A percentile compares a stretch with the other conserved stretches of the same genome.
Evolutionary conservation across 2,797 vertebrate genomes (phyloP).

Genomic region (Labroides dimidiatus): DNA sequence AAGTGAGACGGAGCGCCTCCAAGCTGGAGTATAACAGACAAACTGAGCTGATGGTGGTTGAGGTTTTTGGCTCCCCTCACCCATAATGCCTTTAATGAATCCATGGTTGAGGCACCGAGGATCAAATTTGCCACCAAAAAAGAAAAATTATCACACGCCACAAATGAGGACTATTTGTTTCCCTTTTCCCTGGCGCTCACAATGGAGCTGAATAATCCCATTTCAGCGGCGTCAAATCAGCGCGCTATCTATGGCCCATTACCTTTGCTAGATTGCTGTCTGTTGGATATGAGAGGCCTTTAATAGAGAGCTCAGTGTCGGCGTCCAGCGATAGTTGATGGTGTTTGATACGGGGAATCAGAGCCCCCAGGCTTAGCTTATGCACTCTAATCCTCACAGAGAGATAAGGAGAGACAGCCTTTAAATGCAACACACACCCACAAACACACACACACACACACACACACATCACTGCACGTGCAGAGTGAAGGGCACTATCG

Average conservation of each 20-base stretch:
- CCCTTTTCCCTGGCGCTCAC: slow-evolving; percentile 18
- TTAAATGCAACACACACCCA: slow-evolving; percentile 55
- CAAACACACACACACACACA: slow-evolving; percentile 7
- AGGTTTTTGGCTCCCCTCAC: neutral
- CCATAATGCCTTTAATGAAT: neutral
- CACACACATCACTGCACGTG: slow-evolving; percentile 22
- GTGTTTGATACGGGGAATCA: slow-evolving; percentile 63
- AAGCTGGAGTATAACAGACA: neutral
- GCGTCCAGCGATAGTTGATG: slow-evolving; percentile 64
- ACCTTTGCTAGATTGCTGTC: slow-evolving; percentile 63
- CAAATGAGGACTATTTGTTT: slow-evolving; percentile 18
- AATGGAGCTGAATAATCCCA: slow-evolving; percentile 46
- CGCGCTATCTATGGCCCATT: slow-evolving; percentile 53
- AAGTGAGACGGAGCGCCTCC: no score
- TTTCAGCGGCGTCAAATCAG: slow-evolving; percentile 34
- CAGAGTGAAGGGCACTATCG: slow-evolving; percentile 26
- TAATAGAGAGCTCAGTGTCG: slow-evolving; percentile 61
- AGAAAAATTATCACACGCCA: slow-evolving; percentile 1
- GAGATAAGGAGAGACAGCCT: slow-evolving; percentile 65
- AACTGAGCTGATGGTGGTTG: neutral
- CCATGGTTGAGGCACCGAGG: neutral
- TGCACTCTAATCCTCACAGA: slow-evolving; percentile 71
- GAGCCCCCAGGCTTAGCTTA: slow-evolving; percentile 66
- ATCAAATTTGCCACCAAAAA: slow-evolving; percentile 1
- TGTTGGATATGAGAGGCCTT: slow-evolving; percentile 53